These are phyloP conservation scores for Halichondria panicea DNA, from an alignment of 37 sponge, comb jelly and placozoan genomes.

Conservation along the genomic window DNA sequence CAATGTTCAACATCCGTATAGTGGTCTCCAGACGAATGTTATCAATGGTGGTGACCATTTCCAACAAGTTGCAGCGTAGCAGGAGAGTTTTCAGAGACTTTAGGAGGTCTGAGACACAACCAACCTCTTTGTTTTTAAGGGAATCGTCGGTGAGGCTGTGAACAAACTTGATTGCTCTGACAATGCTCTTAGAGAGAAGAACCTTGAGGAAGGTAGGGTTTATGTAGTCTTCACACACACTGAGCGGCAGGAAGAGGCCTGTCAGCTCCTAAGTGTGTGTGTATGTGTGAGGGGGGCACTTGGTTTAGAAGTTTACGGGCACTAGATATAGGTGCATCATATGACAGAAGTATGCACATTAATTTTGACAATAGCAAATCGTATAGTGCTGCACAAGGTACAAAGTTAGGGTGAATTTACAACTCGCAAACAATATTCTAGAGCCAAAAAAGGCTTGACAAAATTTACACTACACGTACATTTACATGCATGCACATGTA, in stretches of 20 bases:
- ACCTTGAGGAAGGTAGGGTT: slow-evolving; percentile 68
- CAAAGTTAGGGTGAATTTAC: not conserved
- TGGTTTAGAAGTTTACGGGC: not conserved
- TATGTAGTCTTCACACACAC: slow-evolving; percentile 79
- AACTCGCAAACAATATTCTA: not conserved
- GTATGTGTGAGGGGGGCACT: not conserved
- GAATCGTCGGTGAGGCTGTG: slow-evolving; percentile 43
- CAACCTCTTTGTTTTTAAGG: slow-evolving; percentile 76
- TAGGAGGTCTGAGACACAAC: slow-evolving; percentile 81
- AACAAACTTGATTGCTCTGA: slow-evolving; percentile 44
- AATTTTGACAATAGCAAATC: not conserved
- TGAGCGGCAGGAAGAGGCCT: slow-evolving; percentile 74
- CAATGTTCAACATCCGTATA: slow-evolving; percentile 82
- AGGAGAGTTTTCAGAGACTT: slow-evolving; percentile 74
- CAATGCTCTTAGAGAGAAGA: slow-evolving; percentile 29
- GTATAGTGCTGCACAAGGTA: not conserved
- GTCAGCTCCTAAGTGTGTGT: slow-evolving; percentile 56
- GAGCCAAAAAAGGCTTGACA: too few species aligned
- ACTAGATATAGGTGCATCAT: not conserved
- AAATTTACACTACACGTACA: not conserved
- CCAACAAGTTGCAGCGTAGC: slow-evolving; percentile 44
- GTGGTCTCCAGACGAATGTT: slow-evolving; percentile 74
- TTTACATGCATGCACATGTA: not conserved
- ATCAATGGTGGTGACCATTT: slow-evolving; percentile 56
- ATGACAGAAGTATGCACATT: not conserved